These are phyloP conservation scores for Callopanchax toddi DNA, from an alignment of 2,113 vertebrate genomes.

Conservation along the genomic window DNA sequence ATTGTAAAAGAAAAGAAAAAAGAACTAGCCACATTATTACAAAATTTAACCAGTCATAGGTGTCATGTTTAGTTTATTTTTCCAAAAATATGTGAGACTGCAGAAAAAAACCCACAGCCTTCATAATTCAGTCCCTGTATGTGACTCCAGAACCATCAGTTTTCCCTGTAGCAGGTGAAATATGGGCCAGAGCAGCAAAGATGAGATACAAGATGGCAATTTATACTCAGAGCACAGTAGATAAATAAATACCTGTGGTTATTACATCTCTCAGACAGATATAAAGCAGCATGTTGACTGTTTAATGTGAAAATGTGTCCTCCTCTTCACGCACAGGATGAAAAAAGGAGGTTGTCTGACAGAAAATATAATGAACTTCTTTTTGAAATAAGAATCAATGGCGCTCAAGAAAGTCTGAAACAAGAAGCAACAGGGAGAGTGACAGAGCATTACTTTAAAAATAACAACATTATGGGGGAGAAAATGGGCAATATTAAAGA, in stretches of 20 bases:
- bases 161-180: conserved; percentile 10
- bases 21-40: background rate
- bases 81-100: background rate
- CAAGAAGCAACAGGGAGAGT: background rate
- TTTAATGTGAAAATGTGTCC: conserved; percentile 23
- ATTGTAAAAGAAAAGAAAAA: background rate
- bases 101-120: background rate
- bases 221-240: conserved; percentile 11
- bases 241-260: conserved; percentile 30
- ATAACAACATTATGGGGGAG: too few relatives aligned
- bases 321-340: background rate
- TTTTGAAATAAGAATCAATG: conserved; percentile 18
- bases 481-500: too few relatives aligned
- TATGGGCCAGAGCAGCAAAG: conserved; percentile 23
- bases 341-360: background rate
- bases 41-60: background rate
- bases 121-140: too few relatives aligned
- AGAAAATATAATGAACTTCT: conserved; percentile 4
- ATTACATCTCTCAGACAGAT: conserved; percentile 19
- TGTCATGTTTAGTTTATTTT: background rate
- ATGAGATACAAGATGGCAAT: conserved; percentile 21
- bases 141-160: conserved; percentile 4
- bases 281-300: conserved; percentile 2
- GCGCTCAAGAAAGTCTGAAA: background rate
- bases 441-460: too few relatives aligned